Base-by-base conservation (phyloP, 2,113 vertebrate species). In the Daubentonia madagascariensis region DNA sequence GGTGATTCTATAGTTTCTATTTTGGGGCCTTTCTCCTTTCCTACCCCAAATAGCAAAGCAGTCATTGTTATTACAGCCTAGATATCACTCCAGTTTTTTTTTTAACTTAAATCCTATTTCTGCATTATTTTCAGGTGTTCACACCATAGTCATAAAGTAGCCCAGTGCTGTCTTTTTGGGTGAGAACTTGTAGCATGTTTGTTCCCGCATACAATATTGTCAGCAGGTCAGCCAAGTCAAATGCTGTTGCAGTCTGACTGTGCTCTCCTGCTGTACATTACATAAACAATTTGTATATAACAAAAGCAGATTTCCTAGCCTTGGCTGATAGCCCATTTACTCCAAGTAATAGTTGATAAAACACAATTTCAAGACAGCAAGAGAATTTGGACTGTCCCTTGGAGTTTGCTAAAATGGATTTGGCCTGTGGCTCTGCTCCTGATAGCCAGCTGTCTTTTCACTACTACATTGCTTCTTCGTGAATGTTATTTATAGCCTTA, bases 351-450 rank as follows among this genome's bases (percentile, higher is more conserved):
- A 85, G 65, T 75, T 87, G 86, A 95, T 87, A 93, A 85, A 96
- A 86, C 17, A 87, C 79, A 96, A 68, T 54, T 8, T 79, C 40
- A 16, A 67, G 79, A 48, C 75, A 76, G 61, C 59, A 28, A 73
- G 85, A 96, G 89, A 89, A 72, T 93, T 35, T 32, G 84, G 89
- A 85, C 54, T 18, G 65, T 89, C 68, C 79, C 80, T 97, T 68
- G 94, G 96, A 72, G 63, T 93, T 87, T 50, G 95, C 88, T 72
- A 8, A 80, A 81, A 93, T 88, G 95, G 25, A 57, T 96, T 85
- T 92, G 93, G 85, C 96, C 68, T 45, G 83, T 94, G 97, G 73
- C 86, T 93, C 6, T 54, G 40, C 32, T 95, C 67, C 83, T 76
- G 79, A 96, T 72, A 76, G 79, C 63, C 76, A 76, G 63, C 87